Percentiles rank a stretch among this genome's conserved stretches.
Conservation (phyloP, 2,113 vertebrate genomes). For the Coptodon rendalli region DNA sequence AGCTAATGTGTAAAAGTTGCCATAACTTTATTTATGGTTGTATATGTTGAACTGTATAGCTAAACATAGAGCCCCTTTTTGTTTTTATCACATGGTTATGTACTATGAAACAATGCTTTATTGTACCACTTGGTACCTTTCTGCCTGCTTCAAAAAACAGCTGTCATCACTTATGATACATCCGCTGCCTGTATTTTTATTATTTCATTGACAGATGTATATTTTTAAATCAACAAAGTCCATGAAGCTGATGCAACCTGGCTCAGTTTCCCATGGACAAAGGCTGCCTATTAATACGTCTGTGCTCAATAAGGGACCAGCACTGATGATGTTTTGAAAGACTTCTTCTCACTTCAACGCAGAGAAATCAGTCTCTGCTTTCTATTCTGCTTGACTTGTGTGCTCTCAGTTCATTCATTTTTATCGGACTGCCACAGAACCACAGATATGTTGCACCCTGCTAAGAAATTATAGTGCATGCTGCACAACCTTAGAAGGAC, state of each 20-base stretch:
- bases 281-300: not conserved
- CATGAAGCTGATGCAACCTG: not conserved
- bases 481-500: not conserved
- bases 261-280: not conserved
- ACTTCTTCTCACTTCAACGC: not conserved
- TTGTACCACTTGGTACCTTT: not conserved
- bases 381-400: not conserved
- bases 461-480: slow-evolving; percentile 31
- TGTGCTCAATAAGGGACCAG: not conserved
- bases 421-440: not conserved
- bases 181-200: not conserved
- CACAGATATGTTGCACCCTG: slow-evolving; percentile 11
- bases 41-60: not conserved
- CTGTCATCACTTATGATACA: not conserved
- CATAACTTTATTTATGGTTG: not conserved
- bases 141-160: not conserved
- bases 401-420: not conserved
- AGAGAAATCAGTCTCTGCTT: not conserved
- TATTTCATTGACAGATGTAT: not conserved
- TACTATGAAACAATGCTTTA: not conserved
- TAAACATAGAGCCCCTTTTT: not conserved
- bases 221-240: not conserved
- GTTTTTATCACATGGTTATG: not conserved
- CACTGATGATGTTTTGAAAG: not conserved
- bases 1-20: not conserved